A percentile compares a stretch with the other conserved stretches of the same genome.
Evolutionary conservation across 2,797 vertebrate species (phyloP).

Genomic region (Periparus ater): DNA sequence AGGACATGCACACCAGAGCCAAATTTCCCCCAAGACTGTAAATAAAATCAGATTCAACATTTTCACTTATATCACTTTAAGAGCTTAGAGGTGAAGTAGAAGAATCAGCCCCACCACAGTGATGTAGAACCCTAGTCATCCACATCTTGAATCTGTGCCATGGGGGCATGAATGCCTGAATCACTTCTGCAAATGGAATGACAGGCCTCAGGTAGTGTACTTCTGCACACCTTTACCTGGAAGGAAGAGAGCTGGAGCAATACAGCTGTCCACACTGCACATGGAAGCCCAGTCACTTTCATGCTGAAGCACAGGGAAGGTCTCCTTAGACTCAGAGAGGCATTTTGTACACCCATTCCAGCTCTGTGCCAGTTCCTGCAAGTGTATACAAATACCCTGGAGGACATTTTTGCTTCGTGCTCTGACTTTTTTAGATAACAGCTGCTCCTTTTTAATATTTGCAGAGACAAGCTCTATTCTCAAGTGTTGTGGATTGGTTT

Average conservation of each 20-base stretch:
- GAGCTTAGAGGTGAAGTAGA: background rate
- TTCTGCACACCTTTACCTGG: background rate
- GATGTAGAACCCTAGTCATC: background rate
- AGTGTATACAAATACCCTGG: background rate
- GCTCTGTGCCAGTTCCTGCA: background rate
- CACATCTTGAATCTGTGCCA: background rate
- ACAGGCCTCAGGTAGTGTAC: background rate
- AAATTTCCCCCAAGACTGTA: background rate
- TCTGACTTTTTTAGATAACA: conserved; percentile 25
- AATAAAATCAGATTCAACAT: background rate
- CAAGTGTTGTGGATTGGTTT: background rate
- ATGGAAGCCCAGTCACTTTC: background rate
- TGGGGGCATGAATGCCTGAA: background rate
- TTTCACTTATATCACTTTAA: background rate
- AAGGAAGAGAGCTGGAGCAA: background rate
- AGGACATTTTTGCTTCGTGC: background rate
- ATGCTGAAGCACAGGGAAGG: background rate
- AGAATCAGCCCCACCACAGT: background rate
- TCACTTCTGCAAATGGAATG: background rate
- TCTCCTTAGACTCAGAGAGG: background rate
- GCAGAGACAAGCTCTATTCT: conserved; percentile 9
- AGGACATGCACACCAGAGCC: background rate
- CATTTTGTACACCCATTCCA: background rate
- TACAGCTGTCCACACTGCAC: background rate
- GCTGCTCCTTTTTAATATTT: conserved; percentile 52